phyloP scores from a whole-genome alignment of 1,140 invertebrate genomes.

The Drosophila bocki region DNA sequence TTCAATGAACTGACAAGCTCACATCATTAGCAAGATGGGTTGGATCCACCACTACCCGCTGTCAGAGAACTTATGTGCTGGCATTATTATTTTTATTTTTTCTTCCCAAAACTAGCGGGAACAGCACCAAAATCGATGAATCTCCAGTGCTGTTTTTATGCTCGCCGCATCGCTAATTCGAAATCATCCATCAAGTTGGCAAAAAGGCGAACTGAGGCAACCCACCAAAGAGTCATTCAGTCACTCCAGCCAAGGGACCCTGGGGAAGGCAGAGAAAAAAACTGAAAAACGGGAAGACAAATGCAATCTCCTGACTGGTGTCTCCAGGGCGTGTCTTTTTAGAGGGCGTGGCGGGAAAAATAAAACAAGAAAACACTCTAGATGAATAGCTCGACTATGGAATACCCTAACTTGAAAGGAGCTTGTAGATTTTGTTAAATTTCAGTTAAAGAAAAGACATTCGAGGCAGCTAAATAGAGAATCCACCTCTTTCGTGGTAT shows the following conservation, averaged over 20 bases:
- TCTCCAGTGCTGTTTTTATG: constrained; percentile 52
- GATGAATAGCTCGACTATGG: background rate
- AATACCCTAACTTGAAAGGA: background rate
- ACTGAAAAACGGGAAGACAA: constrained; percentile 59
- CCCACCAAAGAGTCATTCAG: constrained; percentile 58
- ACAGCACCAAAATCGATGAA: constrained; percentile 43
- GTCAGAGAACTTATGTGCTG: constrained; percentile 70
- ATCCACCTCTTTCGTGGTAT: too few species aligned
- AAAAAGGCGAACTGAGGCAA: constrained; percentile 34
- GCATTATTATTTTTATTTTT: constrained; percentile 40
- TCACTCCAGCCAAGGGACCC: constrained; percentile 60
- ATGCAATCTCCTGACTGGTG: constrained; percentile 62
- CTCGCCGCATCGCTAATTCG: constrained; percentile 74
- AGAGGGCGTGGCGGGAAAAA: constrained; percentile 43
- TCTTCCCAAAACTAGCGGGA: constrained; percentile 13
- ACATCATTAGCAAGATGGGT: constrained; percentile 58
- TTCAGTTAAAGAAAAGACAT: too few species aligned
- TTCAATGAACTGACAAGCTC: constrained; percentile 54
- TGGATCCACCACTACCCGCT: constrained; percentile 45
- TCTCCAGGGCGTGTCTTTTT: constrained; percentile 60
- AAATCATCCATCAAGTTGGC: constrained; percentile 74
- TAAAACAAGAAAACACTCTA: background rate
- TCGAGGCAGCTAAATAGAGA: too few species aligned
- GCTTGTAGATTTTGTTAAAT: background rate
- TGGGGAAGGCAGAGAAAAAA: constrained; percentile 5